Percentiles rank a stretch among this genome's conserved stretches.
These are phyloP conservation scores for Centropus unirufus DNA, from an alignment of 2,113 vertebrate species.

Conservation along the genomic window DNA sequence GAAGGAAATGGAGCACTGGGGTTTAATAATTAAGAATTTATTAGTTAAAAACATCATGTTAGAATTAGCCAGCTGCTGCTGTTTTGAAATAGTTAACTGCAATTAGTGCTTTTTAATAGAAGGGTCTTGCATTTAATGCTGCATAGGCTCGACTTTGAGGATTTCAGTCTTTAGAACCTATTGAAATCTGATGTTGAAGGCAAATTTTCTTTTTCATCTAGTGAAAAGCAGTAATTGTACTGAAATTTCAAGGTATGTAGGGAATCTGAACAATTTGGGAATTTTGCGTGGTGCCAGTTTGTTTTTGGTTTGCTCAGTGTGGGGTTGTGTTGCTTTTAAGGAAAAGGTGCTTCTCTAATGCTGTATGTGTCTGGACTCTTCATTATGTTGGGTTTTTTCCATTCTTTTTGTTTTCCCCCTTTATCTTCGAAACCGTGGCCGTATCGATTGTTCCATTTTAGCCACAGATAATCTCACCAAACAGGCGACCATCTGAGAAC, in stretches of 20 bases:
- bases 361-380: neutral
- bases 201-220: conserved; percentile 31
- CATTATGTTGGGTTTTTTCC: neutral
- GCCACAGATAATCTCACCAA: neutral
- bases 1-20: conserved; percentile 50
- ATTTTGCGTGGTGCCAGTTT: neutral
- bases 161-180: conserved; percentile 31
- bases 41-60: conserved; percentile 66
- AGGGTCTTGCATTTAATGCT: conserved; percentile 58
- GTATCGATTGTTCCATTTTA: neutral
- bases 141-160: conserved; percentile 39
- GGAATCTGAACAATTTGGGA: neutral
- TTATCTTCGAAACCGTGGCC: neutral
- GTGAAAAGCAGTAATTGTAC: neutral
- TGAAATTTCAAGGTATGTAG: conserved; percentile 4
- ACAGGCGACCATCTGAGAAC: neutral
- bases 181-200: conserved; percentile 14
- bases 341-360: neutral
- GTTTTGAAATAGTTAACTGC: conserved; percentile 33
- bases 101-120: conserved; percentile 72
- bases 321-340: neutral
- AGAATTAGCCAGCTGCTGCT: conserved; percentile 71
- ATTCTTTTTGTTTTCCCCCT: too few relatives aligned
- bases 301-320: neutral
- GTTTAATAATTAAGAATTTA: conserved; percentile 73